These are phyloP conservation scores for Orthosia incerta DNA, from an alignment of 2,888 invertebrate genomes.

Conservation along the genomic window DNA sequence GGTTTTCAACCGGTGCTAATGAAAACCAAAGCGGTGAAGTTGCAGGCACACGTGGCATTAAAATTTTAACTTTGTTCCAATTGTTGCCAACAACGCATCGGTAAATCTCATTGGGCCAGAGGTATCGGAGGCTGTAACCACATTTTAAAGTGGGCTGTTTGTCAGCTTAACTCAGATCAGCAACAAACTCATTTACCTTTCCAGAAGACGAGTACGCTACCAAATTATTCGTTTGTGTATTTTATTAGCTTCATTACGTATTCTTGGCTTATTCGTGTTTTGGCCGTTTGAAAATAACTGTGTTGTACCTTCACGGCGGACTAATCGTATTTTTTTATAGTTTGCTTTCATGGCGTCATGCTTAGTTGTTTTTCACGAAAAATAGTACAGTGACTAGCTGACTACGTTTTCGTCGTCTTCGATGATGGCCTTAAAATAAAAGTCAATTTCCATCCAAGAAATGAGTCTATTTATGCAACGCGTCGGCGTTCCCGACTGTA, in stretches of 20 bases:
- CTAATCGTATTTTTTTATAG: conserved; percentile 65
- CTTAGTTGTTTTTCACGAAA: conserved; percentile 75
- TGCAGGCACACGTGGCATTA: background rate
- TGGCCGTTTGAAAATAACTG: conserved; percentile 62
- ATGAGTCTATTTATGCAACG: conserved; percentile 86
- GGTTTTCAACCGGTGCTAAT: background rate
- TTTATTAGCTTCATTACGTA: conserved; percentile 56
- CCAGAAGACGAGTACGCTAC: conserved; percentile 21
- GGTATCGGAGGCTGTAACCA: background rate
- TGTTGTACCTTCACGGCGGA: conserved; percentile 61
- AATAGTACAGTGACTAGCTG: conserved; percentile 72
- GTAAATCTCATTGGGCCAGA: background rate
- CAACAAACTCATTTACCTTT: conserved; percentile 11
- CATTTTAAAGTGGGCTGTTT: background rate
- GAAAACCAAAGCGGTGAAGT: background rate
- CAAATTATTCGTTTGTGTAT: conserved; percentile 47
- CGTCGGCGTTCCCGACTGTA: conserved; percentile 83
- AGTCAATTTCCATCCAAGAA: conserved; percentile 86
- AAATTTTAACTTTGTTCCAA: conserved; percentile 4
- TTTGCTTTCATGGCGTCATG: conserved; percentile 67
- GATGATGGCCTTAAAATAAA: conserved; percentile 80
- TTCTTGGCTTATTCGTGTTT: conserved; percentile 59
- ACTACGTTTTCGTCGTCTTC: conserved; percentile 76
- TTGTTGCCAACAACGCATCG: background rate
- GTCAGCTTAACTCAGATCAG: background rate